phyloP scores from a whole-genome alignment of 2,113 vertebrate genomes.

The Balaeniceps rex region DNA sequence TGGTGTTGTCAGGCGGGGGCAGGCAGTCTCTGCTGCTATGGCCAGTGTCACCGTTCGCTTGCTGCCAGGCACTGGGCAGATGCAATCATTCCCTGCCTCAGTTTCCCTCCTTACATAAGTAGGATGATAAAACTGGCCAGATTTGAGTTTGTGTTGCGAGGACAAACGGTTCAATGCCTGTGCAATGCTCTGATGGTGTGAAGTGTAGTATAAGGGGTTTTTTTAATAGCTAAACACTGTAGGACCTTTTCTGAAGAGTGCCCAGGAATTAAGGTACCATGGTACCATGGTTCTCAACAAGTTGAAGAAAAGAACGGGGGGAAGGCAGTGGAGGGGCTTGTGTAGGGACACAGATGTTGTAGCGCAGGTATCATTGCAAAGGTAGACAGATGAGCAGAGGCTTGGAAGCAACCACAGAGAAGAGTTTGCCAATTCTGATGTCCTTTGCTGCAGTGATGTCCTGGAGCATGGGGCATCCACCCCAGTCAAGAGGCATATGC shows the following conservation, averaged over 20 bases:
- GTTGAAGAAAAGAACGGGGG: not conserved
- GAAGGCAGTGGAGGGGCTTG: not conserved
- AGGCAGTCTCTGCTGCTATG: not conserved
- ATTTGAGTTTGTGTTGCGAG: not conserved
- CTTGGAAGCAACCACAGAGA: not conserved
- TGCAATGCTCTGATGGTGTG: not conserved
- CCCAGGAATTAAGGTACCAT: not conserved
- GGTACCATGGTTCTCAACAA: not conserved
- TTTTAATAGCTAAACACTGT: not conserved
- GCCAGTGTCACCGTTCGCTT: not conserved
- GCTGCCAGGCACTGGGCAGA: not conserved
- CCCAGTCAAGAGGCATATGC: not conserved
- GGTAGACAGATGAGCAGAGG: not conserved
- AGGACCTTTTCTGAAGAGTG: not conserved
- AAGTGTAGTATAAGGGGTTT: rapidly evolving
- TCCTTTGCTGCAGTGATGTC: not conserved
- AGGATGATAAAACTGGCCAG: not conserved
- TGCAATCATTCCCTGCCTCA: not conserved
- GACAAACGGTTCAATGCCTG: not conserved
- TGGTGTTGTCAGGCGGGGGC: not conserved
- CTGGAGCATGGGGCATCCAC: not conserved
- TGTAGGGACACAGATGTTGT: not conserved
- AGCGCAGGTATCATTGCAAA: not conserved
- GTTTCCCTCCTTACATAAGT: not conserved
- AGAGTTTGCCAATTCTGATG: not conserved